Evolutionary conservation across 2,113 vertebrate genomes (phyloP).

Genomic region (Apistogramma diplotaenia): DNA sequence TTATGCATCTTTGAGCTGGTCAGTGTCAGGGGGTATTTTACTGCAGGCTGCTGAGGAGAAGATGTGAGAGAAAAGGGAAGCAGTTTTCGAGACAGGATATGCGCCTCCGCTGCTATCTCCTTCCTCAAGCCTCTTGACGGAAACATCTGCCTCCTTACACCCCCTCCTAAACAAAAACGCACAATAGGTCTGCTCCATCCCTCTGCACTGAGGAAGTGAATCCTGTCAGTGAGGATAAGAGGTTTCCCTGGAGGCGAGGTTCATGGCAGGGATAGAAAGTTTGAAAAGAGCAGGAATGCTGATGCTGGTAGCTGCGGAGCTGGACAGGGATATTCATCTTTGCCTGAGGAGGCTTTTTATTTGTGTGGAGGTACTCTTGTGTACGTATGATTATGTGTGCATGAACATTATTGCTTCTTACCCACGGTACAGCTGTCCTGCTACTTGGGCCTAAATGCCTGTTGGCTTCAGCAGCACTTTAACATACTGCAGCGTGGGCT

Average conservation of each 20-base stretch:
- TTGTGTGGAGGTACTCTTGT: background rate
- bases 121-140: constrained; percentile 73
- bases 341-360: constrained; percentile 9
- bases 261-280: constrained; percentile 54
- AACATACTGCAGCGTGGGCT: constrained; percentile 44
- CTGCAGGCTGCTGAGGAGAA: constrained; percentile 7
- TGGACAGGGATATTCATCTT: constrained; percentile 49
- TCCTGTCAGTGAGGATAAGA: constrained; percentile 74
- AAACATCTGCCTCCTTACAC: constrained; percentile 78
- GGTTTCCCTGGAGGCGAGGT: constrained; percentile 55
- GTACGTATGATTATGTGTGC: background rate
- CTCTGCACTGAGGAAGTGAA: constrained; percentile 71
- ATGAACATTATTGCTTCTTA: constrained; percentile 27
- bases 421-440: constrained; percentile 4
- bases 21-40: background rate
- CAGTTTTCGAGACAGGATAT: constrained; percentile 70
- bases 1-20: constrained; percentile 17
- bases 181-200: constrained; percentile 65
- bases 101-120: constrained; percentile 63
- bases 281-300: constrained; percentile 65
- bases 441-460: constrained; percentile 34
- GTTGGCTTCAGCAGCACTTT: constrained; percentile 38
- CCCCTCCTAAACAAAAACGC: constrained; percentile 47
- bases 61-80: constrained; percentile 48
- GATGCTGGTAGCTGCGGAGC: constrained; percentile 52